These are phyloP conservation scores for Brenthis hecate DNA, from an alignment of 2,888 invertebrate species.

Conservation along the genomic window DNA sequence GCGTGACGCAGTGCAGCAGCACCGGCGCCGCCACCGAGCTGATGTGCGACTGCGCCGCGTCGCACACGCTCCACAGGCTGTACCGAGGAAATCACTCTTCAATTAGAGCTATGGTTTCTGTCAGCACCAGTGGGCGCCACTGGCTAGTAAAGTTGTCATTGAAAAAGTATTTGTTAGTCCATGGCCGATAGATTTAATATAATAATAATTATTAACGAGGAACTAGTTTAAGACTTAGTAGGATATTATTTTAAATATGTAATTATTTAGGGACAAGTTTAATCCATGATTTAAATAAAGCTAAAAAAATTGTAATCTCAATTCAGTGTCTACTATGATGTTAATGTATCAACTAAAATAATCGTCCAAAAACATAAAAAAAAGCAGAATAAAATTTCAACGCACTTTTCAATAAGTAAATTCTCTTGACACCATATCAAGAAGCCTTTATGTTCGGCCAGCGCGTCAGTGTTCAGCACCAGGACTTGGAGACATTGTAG, in stretches of 20 bases:
- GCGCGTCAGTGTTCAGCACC: constrained; percentile 95
- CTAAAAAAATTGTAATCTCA: too few relatives aligned
- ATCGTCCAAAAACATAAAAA: too few relatives aligned
- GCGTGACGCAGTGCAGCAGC: constrained; percentile 95
- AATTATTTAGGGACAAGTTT: too few relatives aligned
- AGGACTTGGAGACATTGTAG: constrained; percentile 95
- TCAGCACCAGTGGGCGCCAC: not conserved
- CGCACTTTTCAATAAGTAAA: constrained; percentile 93
- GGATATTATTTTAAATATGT: too few relatives aligned
- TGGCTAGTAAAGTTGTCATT: too few relatives aligned
- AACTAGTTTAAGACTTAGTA: too few relatives aligned
- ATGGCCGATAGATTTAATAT: too few relatives aligned
- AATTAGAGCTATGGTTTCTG: not conserved
- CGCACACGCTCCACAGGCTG: constrained; percentile 96
- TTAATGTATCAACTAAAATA: too few relatives aligned
- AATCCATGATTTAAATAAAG: too few relatives aligned
- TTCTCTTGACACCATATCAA: constrained; percentile 98
- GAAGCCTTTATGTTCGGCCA: constrained; percentile 94
- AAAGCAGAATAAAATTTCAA: not conserved
- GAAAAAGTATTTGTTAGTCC: too few relatives aligned
- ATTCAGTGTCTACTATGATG: too few relatives aligned
- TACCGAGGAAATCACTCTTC: not conserved
- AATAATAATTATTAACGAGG: too few relatives aligned
- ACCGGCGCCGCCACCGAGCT: constrained; percentile 96
- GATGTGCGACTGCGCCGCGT: constrained; percentile 96